phyloP scores from a whole-genome alignment of 2,113 vertebrate genomes.

The Mellivora capensis region DNA sequence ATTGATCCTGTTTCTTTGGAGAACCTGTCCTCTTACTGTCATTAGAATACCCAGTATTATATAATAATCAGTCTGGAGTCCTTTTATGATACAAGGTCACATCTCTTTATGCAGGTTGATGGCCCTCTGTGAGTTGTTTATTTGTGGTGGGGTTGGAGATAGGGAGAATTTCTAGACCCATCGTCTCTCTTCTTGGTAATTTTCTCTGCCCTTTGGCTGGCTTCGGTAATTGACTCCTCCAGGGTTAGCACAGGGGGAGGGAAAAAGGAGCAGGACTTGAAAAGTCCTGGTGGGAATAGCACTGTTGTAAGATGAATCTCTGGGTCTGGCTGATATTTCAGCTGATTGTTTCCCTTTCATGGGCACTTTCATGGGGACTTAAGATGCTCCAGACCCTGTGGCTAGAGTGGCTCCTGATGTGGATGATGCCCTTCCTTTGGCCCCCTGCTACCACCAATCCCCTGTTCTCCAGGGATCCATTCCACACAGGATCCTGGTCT shows the following conservation, averaged over 20 bases:
- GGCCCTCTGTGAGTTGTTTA: not conserved
- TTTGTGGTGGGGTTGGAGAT: not conserved
- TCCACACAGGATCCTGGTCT: not conserved
- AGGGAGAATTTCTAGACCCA: not conserved
- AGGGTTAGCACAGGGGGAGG: not conserved
- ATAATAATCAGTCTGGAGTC: not conserved
- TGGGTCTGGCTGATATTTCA: not conserved
- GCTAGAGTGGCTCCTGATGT: not conserved
- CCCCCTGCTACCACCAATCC: rapidly evolving
- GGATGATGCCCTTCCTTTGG: not conserved
- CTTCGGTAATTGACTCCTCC: not conserved
- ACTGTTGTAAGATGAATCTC: not conserved
- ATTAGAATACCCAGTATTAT: not conserved
- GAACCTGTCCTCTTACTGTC: not conserved
- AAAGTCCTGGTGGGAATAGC: not conserved
- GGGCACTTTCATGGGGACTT: not conserved
- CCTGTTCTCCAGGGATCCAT: not conserved
- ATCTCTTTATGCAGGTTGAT: not conserved
- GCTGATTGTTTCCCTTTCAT: not conserved
- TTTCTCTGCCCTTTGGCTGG: not conserved
- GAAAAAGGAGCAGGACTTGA: not conserved
- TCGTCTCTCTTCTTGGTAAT: not conserved
- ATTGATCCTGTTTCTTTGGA: conserved; percentile 8
- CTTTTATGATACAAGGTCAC: not conserved
- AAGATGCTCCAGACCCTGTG: not conserved